Conservation (phyloP, 1,140 invertebrate species). For the Frieseomelitta varia region DNA sequence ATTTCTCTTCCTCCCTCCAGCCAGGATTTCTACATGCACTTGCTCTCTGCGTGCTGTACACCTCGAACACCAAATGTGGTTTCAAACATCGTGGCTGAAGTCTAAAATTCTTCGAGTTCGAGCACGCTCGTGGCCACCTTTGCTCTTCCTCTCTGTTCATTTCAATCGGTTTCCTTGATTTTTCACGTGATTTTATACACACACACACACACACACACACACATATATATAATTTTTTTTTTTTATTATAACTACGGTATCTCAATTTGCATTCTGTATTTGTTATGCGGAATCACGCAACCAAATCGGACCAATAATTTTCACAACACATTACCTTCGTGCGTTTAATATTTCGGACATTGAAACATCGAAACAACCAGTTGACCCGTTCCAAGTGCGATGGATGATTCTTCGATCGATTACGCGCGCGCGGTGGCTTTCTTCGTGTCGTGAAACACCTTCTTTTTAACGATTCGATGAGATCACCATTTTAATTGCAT, state of each 20-base stretch:
- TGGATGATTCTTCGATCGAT: neutral
- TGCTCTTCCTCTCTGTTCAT: neutral
- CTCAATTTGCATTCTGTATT: neutral
- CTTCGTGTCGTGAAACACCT: conserved; percentile 24
- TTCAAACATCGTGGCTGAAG: conserved; percentile 52
- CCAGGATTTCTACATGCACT: conserved; percentile 17
- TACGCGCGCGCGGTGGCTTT: neutral
- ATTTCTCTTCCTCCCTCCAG: conserved; percentile 35
- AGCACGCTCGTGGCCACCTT: neutral
- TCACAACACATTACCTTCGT: too few species aligned
- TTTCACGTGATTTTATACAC: neutral
- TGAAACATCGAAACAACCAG: neutral
- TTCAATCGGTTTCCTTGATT: neutral
- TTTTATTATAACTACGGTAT: neutral
- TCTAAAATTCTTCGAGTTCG: conserved; percentile 36
- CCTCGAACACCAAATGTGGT: conserved; percentile 49
- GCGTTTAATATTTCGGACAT: neutral
- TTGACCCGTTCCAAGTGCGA: neutral
- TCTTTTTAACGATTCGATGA: conserved; percentile 55
- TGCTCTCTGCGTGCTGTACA: conserved; percentile 49
- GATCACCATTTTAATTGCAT: conserved; percentile 72
- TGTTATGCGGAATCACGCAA: neutral
- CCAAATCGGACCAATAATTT: neutral
- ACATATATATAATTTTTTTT: too few species aligned
- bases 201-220: too few species aligned